A percentile compares a stretch with the other conserved stretches of the same genome.
Evolutionary conservation across 1,140 invertebrate genomes (phyloP).

Genomic region (Colletes latitarsis): DNA sequence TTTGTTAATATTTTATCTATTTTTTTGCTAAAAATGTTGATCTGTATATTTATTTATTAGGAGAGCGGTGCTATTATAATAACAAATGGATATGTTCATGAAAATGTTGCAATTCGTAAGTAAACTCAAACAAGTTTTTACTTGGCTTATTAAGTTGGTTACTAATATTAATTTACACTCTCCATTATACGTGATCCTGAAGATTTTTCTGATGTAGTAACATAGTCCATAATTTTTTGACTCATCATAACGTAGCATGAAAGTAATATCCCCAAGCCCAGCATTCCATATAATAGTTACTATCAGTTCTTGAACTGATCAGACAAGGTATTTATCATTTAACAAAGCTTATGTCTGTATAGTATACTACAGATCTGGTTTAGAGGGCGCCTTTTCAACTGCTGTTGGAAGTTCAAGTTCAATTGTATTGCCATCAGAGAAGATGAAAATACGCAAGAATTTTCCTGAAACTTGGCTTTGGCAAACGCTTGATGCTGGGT

Average conservation of each 20-base stretch:
- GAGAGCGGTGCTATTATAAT: constrained; percentile 89
- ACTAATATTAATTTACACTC: constrained; percentile 41
- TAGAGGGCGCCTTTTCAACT: constrained; percentile 72
- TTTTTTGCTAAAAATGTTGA: constrained; percentile 26
- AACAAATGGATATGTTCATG: constrained; percentile 87
- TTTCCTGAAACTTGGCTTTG: constrained; percentile 87
- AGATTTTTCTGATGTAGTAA: constrained; percentile 43
- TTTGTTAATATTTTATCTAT: not conserved
- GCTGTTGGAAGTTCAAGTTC: constrained; percentile 69
- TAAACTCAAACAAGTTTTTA: constrained; percentile 60
- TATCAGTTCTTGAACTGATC: constrained; percentile 28
- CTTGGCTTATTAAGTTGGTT: constrained; percentile 16
- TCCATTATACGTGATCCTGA: constrained; percentile 22
- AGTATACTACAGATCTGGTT: constrained; percentile 82
- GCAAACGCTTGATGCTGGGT: constrained; percentile 83
- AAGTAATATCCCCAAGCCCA: constrained; percentile 44
- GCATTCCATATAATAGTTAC: constrained; percentile 39
- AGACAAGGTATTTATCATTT: constrained; percentile 48
- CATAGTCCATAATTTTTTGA: constrained; percentile 22
- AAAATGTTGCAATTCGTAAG: constrained; percentile 84
- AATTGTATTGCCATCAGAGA: constrained; percentile 73
- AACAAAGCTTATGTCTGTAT: constrained; percentile 76
- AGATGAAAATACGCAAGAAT: constrained; percentile 82
- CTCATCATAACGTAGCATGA: constrained; percentile 47
- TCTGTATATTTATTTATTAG: constrained; percentile 76